A percentile compares a stretch with the other conserved stretches of the same genome.
Conservation (phyloP, 2,113 vertebrate genomes). For the Origma solitaria region DNA sequence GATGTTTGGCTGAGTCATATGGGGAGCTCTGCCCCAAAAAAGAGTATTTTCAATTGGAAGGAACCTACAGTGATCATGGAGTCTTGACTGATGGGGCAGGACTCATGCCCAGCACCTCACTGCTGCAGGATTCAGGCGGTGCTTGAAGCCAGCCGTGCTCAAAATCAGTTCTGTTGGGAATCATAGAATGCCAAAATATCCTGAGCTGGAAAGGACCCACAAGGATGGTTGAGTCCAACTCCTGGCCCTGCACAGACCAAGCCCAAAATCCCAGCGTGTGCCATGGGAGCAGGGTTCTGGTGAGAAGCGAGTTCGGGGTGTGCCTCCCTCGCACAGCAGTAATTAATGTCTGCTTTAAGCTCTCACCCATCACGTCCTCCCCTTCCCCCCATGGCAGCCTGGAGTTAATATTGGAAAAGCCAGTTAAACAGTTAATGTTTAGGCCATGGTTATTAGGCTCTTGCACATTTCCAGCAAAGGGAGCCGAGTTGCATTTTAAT, state of each 20-base stretch:
- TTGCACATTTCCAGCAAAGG: conserved; percentile 15
- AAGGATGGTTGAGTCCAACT: background rate
- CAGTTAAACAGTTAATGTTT: conserved; percentile 31
- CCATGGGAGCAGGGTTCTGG: background rate
- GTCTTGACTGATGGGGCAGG: background rate
- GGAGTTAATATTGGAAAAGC: conserved; percentile 54
- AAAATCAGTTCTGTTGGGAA: background rate
- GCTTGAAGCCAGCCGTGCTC: background rate
- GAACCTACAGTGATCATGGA: background rate
- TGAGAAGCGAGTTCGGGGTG: background rate
- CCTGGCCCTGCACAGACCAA: background rate
- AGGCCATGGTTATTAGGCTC: conserved; percentile 27
- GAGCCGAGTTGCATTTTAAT: conserved; percentile 43
- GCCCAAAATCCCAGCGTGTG: background rate
- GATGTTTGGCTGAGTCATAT: rapidly evolving
- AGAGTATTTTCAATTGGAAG: background rate
- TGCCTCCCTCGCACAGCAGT: background rate
- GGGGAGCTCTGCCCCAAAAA: background rate
- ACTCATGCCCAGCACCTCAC: background rate
- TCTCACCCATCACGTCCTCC: background rate
- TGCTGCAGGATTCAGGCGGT: rapidly evolving
- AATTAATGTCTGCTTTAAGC: background rate
- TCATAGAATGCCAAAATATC: background rate
- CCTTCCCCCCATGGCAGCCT: conserved; percentile 11
- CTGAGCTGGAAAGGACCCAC: background rate